Conservation (phyloP, 2,888 invertebrate species). For the Acrocera orbiculus region DNA sequence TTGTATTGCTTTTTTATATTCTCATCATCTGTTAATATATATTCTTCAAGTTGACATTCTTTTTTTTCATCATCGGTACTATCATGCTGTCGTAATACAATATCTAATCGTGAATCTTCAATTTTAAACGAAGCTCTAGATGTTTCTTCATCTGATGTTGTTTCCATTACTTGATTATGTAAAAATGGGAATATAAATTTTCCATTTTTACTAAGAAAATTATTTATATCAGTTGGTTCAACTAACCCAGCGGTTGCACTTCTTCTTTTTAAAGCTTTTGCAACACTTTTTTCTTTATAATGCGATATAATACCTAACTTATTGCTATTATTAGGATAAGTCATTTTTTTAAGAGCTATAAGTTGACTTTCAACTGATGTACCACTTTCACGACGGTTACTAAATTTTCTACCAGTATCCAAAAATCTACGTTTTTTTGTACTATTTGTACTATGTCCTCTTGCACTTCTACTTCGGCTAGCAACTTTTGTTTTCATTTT, state of each 20-base stretch:
- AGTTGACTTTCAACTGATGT: slow-evolving; percentile 69
- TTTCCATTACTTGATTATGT: slow-evolving; percentile 29
- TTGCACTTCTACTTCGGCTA: slow-evolving; percentile 31
- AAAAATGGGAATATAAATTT: slow-evolving; percentile 29
- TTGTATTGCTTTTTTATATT: slow-evolving; percentile 20
- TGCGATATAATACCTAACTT: slow-evolving; percentile 26
- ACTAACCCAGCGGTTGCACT: slow-evolving; percentile 22
- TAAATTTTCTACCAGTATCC: slow-evolving; percentile 21
- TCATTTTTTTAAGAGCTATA: slow-evolving; percentile 29
- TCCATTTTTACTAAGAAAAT: slow-evolving; percentile 24
- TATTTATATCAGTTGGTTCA: slow-evolving; percentile 21
- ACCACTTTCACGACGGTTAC: slow-evolving; percentile 41
- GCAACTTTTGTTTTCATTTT: slow-evolving; percentile 62
- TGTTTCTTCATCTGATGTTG: slow-evolving; percentile 29
- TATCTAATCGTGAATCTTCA: slow-evolving; percentile 28
- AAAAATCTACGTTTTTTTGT: slow-evolving; percentile 24
- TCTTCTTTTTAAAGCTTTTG: slow-evolving; percentile 22
- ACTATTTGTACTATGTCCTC: slow-evolving; percentile 16
- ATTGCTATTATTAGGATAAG: slow-evolving; percentile 27
- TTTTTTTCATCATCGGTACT: slow-evolving; percentile 18
- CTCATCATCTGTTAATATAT: slow-evolving; percentile 15
- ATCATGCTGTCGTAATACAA: slow-evolving; percentile 23
- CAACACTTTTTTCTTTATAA: slow-evolving; percentile 19
- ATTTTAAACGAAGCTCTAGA: slow-evolving; percentile 29
- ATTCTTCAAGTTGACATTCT: slow-evolving; percentile 13